Conservation (phyloP, 1,140 invertebrate genomes). For the Conopomorpha cramerella region DNA sequence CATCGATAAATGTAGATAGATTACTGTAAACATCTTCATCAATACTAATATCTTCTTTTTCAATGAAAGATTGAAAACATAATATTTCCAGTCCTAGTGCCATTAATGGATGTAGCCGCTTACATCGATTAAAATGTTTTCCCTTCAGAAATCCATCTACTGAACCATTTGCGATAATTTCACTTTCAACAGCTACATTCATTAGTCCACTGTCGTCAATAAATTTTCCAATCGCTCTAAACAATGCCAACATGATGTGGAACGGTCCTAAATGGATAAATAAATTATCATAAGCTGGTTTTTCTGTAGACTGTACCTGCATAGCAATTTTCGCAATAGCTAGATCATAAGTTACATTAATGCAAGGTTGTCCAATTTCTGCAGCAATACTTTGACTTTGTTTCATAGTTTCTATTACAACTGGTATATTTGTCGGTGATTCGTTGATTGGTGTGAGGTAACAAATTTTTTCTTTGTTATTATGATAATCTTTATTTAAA, state of each 20-base stretch:
- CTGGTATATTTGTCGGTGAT: conserved; percentile 24
- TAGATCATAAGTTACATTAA: conserved; percentile 35
- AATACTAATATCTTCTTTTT: conserved; percentile 8
- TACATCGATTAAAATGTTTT: conserved; percentile 56
- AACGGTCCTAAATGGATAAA: conserved; percentile 56
- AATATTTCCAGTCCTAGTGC: conserved; percentile 37
- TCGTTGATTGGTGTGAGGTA: conserved; percentile 34
- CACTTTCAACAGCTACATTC: conserved; percentile 34
- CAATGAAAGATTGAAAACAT: conserved; percentile 33
- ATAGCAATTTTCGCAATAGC: conserved; percentile 37
- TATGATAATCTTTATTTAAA: conserved; percentile 11
- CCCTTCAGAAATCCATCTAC: conserved; percentile 39
- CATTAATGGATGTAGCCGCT: conserved; percentile 43
- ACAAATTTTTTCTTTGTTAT: conserved; percentile 17
- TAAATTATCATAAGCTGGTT: conserved; percentile 28
- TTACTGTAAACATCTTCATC: conserved; percentile 5
- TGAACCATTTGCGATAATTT: conserved; percentile 44
- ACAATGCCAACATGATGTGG: conserved; percentile 53
- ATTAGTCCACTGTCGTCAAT: conserved; percentile 43
- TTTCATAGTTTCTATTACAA: conserved; percentile 34
- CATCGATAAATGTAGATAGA: conserved; percentile 9
- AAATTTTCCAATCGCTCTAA: conserved; percentile 51
- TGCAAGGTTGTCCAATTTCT: conserved; percentile 10
- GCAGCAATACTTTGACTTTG: conserved; percentile 11
- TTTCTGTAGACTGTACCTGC: conserved; percentile 30